A percentile compares a stretch with the other conserved stretches of the same genome.
Conservation (phyloP, 2,113 vertebrate species). For the Dermatemys mawii region DNA sequence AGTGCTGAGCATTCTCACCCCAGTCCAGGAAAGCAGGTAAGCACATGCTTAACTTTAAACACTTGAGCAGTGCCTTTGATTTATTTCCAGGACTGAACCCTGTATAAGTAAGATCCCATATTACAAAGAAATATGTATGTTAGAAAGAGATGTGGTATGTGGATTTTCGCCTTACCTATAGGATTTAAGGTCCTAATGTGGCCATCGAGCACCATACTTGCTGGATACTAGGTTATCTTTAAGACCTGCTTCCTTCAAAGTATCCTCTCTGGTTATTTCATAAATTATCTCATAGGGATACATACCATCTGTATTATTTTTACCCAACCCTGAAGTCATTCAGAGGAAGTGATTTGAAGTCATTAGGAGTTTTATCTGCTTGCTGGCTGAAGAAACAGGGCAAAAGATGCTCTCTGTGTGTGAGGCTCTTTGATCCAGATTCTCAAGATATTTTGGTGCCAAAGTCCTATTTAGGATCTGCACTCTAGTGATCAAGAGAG, state of each 20-base stretch:
- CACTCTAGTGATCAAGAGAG: neutral
- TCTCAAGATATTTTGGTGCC: neutral
- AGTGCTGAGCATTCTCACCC: neutral
- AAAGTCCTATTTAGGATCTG: neutral
- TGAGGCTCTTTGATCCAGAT: neutral
- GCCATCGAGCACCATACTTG: neutral
- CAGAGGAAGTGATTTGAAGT: neutral
- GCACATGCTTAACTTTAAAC: neutral
- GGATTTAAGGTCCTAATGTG: neutral
- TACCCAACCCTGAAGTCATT: neutral
- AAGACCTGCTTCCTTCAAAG: constrained; percentile 8
- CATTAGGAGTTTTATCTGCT: neutral
- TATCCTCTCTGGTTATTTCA: neutral
- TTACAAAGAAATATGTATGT: constrained; percentile 7
- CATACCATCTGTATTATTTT: neutral
- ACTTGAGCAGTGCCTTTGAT: neutral
- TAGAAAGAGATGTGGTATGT: neutral
- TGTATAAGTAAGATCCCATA: neutral
- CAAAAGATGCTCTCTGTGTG: neutral
- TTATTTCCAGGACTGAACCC: neutral
- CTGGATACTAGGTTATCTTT: neutral
- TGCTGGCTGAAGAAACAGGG: neutral
- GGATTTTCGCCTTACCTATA: too few species aligned
- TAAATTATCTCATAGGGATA: constrained; percentile 1
- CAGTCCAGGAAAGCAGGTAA: neutral